Percentiles rank a stretch among this genome's conserved stretches.
These are phyloP conservation scores for Lamproptera curius DNA, from an alignment of 2,888 invertebrate genomes.

Conservation along the genomic window DNA sequence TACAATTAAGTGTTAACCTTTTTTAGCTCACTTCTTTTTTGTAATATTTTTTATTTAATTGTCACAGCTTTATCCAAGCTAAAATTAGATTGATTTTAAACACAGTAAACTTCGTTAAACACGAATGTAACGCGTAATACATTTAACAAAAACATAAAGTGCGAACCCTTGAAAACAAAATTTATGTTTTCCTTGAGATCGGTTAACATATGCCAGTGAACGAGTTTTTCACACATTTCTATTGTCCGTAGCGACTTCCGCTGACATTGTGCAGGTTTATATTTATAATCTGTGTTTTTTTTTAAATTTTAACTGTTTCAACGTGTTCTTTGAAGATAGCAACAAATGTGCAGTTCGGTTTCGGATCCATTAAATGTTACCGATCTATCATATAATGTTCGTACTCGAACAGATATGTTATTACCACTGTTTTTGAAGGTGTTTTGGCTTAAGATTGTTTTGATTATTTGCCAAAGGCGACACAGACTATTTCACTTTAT, in stretches of 20 bases:
- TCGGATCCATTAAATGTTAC: constrained; percentile 35
- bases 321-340: constrained; percentile 48
- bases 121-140: too few species aligned
- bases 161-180: too few species aligned
- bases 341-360: constrained; percentile 29
- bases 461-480: constrained; percentile 66
- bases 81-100: too few species aligned
- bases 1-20: too few species aligned
- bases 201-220: neutral
- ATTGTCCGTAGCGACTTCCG: neutral
- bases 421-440: constrained; percentile 42
- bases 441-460: constrained; percentile 44
- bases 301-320: constrained; percentile 23
- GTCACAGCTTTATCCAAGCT: too few species aligned
- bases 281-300: neutral
- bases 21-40: too few species aligned
- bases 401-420: constrained; percentile 50
- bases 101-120: too few species aligned
- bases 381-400: constrained; percentile 48
- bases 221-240: neutral
- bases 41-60: too few species aligned
- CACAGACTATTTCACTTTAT: constrained; percentile 58
- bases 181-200: too few species aligned
- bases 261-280: neutral
- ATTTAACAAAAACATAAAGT: too few species aligned